Evolutionary conservation across 1,140 invertebrate species (phyloP).

Genomic region (Drosophila miranda): DNA sequence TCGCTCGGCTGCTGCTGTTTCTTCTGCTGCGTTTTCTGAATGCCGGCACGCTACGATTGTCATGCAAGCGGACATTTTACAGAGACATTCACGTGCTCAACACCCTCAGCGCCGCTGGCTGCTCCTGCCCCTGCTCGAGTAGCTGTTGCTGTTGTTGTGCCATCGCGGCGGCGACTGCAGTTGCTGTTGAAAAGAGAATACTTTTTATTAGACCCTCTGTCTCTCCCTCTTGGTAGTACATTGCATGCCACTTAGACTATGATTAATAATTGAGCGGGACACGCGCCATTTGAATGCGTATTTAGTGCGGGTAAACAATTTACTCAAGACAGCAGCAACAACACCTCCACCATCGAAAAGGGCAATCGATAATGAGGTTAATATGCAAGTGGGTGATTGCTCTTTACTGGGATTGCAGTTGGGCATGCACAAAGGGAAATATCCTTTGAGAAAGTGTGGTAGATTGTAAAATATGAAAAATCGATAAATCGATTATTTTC

Average conservation of each 20-base stretch:
- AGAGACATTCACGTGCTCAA: conserved; percentile 67
- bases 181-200: conserved; percentile 34
- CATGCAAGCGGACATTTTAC: conserved; percentile 75
- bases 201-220: conserved; percentile 39
- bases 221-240: background rate
- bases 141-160: conserved; percentile 18
- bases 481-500: too few relatives aligned
- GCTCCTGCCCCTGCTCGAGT: conserved; percentile 34
- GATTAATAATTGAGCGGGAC: conserved; percentile 64
- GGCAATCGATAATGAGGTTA: too few relatives aligned
- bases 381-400: too few relatives aligned
- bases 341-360: background rate
- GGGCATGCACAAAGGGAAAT: too few relatives aligned
- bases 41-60: conserved; percentile 79
- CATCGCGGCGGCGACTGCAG: conserved; percentile 28
- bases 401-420: too few relatives aligned
- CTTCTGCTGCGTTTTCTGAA: conserved; percentile 68
- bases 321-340: conserved; percentile 5
- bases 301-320: conserved; percentile 56
- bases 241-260: conserved; percentile 52
- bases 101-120: conserved; percentile 27
- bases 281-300: conserved; percentile 64
- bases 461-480: too few relatives aligned
- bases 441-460: too few relatives aligned
- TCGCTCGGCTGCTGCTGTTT: conserved; percentile 51